Percentiles rank a stretch among this genome's conserved stretches.
phyloP scores from a whole-genome alignment of 2,113 vertebrate genomes.

The Otus sunia region DNA sequence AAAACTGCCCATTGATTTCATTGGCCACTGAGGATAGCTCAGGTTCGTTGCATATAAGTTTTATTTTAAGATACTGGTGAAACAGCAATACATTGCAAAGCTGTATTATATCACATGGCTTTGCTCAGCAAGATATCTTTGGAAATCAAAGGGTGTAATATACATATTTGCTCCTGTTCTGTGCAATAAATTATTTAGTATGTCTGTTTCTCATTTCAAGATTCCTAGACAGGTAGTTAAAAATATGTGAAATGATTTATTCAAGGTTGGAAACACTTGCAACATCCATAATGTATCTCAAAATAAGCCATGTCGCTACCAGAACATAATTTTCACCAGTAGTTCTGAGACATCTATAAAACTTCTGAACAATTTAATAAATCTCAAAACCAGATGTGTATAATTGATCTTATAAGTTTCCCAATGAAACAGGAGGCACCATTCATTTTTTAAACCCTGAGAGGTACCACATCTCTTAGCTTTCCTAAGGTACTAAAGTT shows the following conservation, averaged over 20 bases:
- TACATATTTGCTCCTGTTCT: slow-evolving; percentile 18
- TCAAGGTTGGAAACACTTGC: slow-evolving; percentile 9
- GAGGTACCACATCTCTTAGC: not conserved
- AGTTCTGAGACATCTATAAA: not conserved
- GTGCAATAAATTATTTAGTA: slow-evolving; percentile 55
- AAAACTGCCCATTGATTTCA: not conserved
- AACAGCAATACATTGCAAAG: not conserved
- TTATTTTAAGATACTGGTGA: not conserved
- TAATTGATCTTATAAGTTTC: not conserved
- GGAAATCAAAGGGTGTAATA: slow-evolving; percentile 21
- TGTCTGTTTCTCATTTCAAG: not conserved
- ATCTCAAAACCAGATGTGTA: not conserved
- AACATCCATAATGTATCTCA: not conserved
- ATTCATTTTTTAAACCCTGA: not conserved
- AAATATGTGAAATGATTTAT: slow-evolving; percentile 39
- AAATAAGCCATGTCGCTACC: not conserved
- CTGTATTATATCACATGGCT: not conserved
- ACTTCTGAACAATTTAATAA: not conserved
- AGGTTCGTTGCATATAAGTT: not conserved
- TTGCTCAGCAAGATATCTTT: not conserved
- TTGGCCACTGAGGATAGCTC: not conserved
- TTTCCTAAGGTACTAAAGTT: not conserved
- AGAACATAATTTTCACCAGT: not conserved
- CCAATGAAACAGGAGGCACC: not conserved
- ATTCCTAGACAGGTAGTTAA: slow-evolving; percentile 19